Evolutionary conservation across 2,888 invertebrate species (phyloP), one percentile per base, ranked within the genome.

Genomic region (Gastrophysa polygoni): DNA sequence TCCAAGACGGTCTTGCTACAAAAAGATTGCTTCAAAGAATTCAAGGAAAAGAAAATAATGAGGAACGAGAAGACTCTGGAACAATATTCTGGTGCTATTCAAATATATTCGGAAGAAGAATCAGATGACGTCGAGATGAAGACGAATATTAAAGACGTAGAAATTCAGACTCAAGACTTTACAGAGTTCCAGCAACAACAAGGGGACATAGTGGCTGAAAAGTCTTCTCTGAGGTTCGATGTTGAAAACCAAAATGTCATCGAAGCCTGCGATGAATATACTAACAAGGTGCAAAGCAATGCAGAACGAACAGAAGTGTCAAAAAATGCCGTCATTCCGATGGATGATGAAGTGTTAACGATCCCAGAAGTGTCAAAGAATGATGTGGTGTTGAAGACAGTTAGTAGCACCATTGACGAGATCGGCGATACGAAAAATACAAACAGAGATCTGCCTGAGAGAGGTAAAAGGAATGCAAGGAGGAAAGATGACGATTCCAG

Each of bases 11-110:
- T 80, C 5, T 68, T 76, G 60, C 67, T 71, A 3, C 79, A 79
- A 63, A 77, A 78, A 59, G 68, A 73, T 28, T 79, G 79, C 57
- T 80, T 80, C 50, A 66, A 67, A 8, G 79, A 80, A 60, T 62
- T 80, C 60, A 68, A 76, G 55, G 75, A 77, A 47, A 79, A 78
- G 32, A 75, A 77, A 67, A 66, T 64, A 0, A 59, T 7, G 18
- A 63, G 24, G 16, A 63, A 63, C 18, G 59, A 59, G 57, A 62
- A 63, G 51, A 61, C 63, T 28, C 54, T 65, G 0, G 61, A 71
- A 28, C 34, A 59, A 50, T 50, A 63, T 32, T 57, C 57, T 43
- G 66, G 63, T 17, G 68, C 68, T 49, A 69, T 73, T 43, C 16
- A 56, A 56, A 21, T 17, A 46, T 47, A 56, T 28, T 14, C 7